These are phyloP conservation scores for Aurelia aurita complex sp. Pacific DNA, from an alignment of 30 jellyfish, hydroid and myxozoan genomes.

Conservation along the genomic window DNA sequence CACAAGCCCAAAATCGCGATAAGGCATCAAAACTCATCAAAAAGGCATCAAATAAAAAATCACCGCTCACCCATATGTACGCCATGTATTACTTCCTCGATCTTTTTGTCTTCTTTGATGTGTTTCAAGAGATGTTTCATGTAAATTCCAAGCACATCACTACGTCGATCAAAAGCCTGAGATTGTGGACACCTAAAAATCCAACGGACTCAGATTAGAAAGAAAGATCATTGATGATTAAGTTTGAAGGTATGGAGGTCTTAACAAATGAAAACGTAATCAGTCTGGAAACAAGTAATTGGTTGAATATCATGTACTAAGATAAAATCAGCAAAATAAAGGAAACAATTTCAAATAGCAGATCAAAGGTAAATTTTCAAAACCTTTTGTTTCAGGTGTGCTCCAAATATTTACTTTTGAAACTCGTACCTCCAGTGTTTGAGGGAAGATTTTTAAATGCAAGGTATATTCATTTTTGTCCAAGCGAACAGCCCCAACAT, in stretches of 20 bases:
- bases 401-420: neutral
- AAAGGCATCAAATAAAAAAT: neutral
- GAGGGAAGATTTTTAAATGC: neutral
- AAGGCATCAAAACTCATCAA: neutral
- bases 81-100: conserved; percentile 57
- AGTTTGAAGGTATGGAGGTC: neutral
- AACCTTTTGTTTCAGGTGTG: too few relatives aligned
- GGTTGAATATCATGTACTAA: too few relatives aligned
- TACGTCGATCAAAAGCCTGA: conserved; percentile 82
- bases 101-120: conserved; percentile 56
- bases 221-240: neutral
- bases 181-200: conserved; percentile 92
- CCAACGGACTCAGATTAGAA: neutral
- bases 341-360: neutral
- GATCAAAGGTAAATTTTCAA: neutral
- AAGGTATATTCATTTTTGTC: too few relatives aligned
- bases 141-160: conserved; percentile 87
- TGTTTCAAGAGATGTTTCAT: conserved; percentile 82
- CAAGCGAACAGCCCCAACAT: neutral
- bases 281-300: too few relatives aligned
- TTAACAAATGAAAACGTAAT: neutral
- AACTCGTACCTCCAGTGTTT: neutral
- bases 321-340: neutral
- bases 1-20: too few relatives aligned
- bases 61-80: conserved; percentile 76